These are phyloP conservation scores for Ophion ventricosus DNA, from an alignment of 2,888 invertebrate species.

Conservation along the genomic window DNA sequence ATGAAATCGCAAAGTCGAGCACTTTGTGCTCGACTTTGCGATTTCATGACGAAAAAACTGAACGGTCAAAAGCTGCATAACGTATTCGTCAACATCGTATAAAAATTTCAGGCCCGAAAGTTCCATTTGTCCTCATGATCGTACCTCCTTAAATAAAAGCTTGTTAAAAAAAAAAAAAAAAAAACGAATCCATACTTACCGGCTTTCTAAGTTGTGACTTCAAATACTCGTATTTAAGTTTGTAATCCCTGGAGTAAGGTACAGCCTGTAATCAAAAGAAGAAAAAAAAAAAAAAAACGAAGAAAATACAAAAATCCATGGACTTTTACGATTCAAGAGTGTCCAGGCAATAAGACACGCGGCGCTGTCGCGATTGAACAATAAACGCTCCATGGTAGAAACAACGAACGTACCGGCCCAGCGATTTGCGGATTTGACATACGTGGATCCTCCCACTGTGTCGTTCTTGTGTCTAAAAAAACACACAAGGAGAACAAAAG, in stretches of 20 bases:
- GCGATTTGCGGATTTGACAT: constrained; percentile 98
- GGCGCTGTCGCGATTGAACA: constrained; percentile 86
- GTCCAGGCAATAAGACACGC: neutral
- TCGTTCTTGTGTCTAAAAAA: constrained; percentile 93
- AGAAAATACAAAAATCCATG: constrained; percentile 28
- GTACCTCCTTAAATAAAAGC: too few species aligned
- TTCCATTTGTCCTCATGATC: too few species aligned
- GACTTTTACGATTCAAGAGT: neutral
- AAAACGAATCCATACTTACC: constrained; percentile 87
- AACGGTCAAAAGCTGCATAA: too few species aligned
- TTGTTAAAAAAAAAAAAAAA: too few species aligned
- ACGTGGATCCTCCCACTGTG: constrained; percentile 99
- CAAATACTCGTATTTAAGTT: constrained; percentile 99
- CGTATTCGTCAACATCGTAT: too few species aligned
- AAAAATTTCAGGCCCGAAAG: too few species aligned
- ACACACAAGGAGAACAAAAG: constrained; percentile 40
- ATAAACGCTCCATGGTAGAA: neutral
- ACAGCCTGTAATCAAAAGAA: constrained; percentile 87
- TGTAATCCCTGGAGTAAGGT: constrained; percentile 99
- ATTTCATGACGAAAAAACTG: too few species aligned
- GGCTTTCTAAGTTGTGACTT: constrained; percentile 98
- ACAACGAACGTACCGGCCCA: constrained; percentile 88
- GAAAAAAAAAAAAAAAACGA: neutral
- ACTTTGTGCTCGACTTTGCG: too few species aligned
- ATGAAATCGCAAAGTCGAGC: too few species aligned